A percentile compares a stretch with the other conserved stretches of the same genome.
Conservation (phyloP, 2,888 invertebrate species). For the Kuschelorhynchus macadamiae region DNA sequence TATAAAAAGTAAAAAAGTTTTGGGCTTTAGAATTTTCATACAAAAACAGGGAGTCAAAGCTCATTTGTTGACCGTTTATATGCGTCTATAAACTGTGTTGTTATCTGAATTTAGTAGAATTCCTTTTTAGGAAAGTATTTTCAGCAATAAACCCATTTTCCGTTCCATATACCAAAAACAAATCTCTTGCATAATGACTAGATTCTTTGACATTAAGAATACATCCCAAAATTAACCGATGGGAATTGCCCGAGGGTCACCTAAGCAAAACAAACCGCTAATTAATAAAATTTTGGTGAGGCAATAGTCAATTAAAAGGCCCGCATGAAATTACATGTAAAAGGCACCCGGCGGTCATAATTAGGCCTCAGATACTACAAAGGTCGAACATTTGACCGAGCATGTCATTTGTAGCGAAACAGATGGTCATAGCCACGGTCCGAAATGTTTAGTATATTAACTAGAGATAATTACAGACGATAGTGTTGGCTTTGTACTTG, state of each 20-base stretch:
- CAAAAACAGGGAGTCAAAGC: no score
- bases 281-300: conserved; percentile 26
- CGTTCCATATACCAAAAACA: no score
- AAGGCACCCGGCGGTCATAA: conserved; percentile 22
- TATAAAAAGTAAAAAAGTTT: no score
- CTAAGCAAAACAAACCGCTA: conserved; percentile 11
- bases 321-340: conserved; percentile 28
- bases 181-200: no score
- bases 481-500: conserved; percentile 1
- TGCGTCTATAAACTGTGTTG: no score
- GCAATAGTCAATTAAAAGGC: conserved; percentile 22
- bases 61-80: no score
- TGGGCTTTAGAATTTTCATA: no score
- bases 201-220: no score
- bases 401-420: conserved; percentile 27
- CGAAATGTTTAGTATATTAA: conserved; percentile 11
- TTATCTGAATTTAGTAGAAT: no score
- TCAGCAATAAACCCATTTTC: no score
- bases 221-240: no score
- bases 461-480: conserved; percentile 1
- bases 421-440: conserved; percentile 9
- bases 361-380: conserved; percentile 32
- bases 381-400: conserved; percentile 16
- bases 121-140: no score
- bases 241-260: conserved; percentile 15